These are phyloP conservation scores for Ommatoiulus sabulosus DNA, from an alignment of 2,888 invertebrate genomes.

Conservation along the genomic window DNA sequence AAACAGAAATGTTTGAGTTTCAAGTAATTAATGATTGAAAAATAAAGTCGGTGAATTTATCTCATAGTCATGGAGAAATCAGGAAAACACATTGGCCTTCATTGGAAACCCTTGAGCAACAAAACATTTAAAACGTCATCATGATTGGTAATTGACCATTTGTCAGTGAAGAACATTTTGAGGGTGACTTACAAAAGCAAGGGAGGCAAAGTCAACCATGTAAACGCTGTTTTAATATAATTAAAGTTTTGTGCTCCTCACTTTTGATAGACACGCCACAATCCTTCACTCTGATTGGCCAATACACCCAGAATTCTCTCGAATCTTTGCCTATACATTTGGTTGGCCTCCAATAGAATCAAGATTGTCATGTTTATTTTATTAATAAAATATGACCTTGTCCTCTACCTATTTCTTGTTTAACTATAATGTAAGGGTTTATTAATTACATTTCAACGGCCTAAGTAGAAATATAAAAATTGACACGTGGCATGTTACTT, in stretches of 20 bases:
- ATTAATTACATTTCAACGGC: slow-evolving; percentile 1
- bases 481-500: neutral
- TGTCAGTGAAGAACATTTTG: slow-evolving; percentile 10
- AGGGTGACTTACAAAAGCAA: neutral
- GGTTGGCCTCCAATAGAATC: neutral
- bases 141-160: neutral
- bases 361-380: neutral
- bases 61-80: neutral
- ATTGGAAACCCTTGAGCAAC: slow-evolving; percentile 10
- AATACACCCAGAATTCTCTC: neutral
- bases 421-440: neutral
- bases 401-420: neutral
- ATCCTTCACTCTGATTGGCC: neutral
- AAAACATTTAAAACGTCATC: neutral
- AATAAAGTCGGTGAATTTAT: neutral
- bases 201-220: neutral
- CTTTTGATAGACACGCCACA: neutral
- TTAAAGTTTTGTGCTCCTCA: neutral
- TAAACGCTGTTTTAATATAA: neutral
- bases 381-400: slow-evolving; percentile 28
- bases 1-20: neutral
- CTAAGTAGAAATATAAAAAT: neutral
- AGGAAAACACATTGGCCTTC: neutral
- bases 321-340: neutral
- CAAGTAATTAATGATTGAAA: neutral